Evolutionary conservation across 2,888 invertebrate species (phyloP), one percentile per base, ranked within the genome.

Genomic region (Tipula unca): DNA sequence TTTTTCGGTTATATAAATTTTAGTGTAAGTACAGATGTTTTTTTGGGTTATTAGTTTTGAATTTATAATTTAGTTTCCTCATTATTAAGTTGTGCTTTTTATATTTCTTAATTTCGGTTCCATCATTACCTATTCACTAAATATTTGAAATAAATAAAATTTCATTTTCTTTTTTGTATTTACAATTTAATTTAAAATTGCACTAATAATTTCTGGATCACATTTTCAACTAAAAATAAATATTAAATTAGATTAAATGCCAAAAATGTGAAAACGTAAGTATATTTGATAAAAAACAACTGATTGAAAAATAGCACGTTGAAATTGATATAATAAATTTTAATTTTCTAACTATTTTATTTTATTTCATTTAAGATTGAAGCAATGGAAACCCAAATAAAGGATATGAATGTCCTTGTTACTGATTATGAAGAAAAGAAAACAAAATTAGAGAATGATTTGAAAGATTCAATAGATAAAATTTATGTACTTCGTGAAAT

Each of bases 391-490:
- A 91, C 93, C 1, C 96, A 97, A 90, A 92, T 96, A 84, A 93
- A 94, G 36, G 95, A 96, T 86, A 93, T 95, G 90, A 93, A 93
- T 84, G 92, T 93, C 87, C 91, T 93, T 85, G 92, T 95, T 87
- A 89, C 91, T 0, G 94, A 94, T 8, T 90, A 94, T 0, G 94
- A 94, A 87, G 90, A 92, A 0, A 93, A 93, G 87, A 94, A 94
- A 87, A 92, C 93, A 1, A 92, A 94, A 85, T 90, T 94, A 0
- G 95, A 97, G 89, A 91, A 92, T 0, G 96, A 96, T 87, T 90
- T 96, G 1, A 94, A 95, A 89, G 94, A 94, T n/a, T 94, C 95
- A 0, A 93, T 95, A 36, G 95, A 96, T 85, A 96, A 96, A 90
- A 94, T 96, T 29, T 92, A 92, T 88, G 92, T 95, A 13, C 91